Base-by-base conservation (phyloP, 2,888 invertebrate species). In the Pristionchus entomophagus region DNA sequence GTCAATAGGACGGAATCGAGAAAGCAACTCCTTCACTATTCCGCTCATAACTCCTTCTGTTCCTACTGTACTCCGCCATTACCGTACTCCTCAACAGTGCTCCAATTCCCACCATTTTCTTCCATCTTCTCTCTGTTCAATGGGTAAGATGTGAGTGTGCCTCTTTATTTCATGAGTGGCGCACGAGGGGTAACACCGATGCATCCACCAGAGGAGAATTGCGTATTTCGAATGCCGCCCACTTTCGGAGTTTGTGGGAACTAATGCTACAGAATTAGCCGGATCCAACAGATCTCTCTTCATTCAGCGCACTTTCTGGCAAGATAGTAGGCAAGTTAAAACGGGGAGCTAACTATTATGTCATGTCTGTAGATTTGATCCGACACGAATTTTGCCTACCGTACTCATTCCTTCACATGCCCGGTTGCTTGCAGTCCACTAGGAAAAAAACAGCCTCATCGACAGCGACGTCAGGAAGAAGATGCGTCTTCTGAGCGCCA, bases 131-230 rank as follows among this genome's bases (percentile, higher is more conserved):
- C 95, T 93, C 97, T 96, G 88, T 97, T 96, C 0, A 96, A 95
- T 0, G 99, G 99, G 94, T 99, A 97, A 0, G 97, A 97, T 0
- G 99, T 99, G 0, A 99, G 92, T 0, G 94, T 95, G 97, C 45
- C 95, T 94, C 62, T 62, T 29, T 29, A 62, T 62, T 29, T 32
- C 29, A 32, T 62, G 62, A 12, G 62, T 32, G 17, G 29, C 32
- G 32, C 0, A 96, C 97, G 17, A 96, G 96, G 0, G 99, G 99
- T 98, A 14, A 98, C 98, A 4, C 97, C 98, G 65, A 99, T 95
- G 10, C 96, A 94, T 90, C 96, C 95, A 0, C 96, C 96, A 26
- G 94, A 94, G 0, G 95, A 95, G 93, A 97, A 96, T 92, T 99
- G 98, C 1, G 96, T 95, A 92, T 96, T 96, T 41, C 99, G 94